Evolutionary conservation across 2,113 vertebrate genomes (phyloP), one percentile per base, ranked within the genome.

Genomic region (Oplegnathus fasciatus): DNA sequence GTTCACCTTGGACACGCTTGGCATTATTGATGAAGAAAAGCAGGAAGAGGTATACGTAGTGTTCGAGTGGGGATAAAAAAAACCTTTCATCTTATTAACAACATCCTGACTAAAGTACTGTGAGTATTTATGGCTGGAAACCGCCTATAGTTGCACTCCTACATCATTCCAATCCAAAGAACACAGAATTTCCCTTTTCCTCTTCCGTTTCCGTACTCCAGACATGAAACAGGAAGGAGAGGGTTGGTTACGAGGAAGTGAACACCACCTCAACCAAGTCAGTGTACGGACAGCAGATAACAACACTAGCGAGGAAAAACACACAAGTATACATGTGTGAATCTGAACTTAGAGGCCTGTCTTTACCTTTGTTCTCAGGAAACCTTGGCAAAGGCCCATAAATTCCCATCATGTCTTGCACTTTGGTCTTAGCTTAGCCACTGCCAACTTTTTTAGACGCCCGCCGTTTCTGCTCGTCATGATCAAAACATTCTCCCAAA

Each of bases 141-240:
- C 10, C 22, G 28, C 80, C 74, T 26, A n/a, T n/a, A 14, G 74
- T 44, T 62, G 11, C 75, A 80, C 86, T 85, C 79, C 70, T 58
- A 80, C 80, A 87, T 82, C 67, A 80, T 78, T 91, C 67, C 70
- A 78, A 55, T 34, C 71, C 40, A 37, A 88, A 87, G 69, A 84
- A 86, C 58, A 68, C 1, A 42, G 90, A 94, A 81, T 91, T 89
- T 80, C 92, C 86, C 86, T 52, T 86, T 89, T 88, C 86, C 58
- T 75, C 32, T 57, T 77, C 26, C 37, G 30, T 78, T 91, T 94
- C 87, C 65, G 6, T 37, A 54, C 44, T 80, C 37, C 44, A 22
- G 18, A 61, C 48, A 67, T 32, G 75, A 79, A 89, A 75, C 85
- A 81, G 89, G 89, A 94, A 89, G 86, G 46, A 83, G 81, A 88